Base-by-base conservation (phyloP, 2,113 vertebrate genomes). In the Fulica atra region DNA sequence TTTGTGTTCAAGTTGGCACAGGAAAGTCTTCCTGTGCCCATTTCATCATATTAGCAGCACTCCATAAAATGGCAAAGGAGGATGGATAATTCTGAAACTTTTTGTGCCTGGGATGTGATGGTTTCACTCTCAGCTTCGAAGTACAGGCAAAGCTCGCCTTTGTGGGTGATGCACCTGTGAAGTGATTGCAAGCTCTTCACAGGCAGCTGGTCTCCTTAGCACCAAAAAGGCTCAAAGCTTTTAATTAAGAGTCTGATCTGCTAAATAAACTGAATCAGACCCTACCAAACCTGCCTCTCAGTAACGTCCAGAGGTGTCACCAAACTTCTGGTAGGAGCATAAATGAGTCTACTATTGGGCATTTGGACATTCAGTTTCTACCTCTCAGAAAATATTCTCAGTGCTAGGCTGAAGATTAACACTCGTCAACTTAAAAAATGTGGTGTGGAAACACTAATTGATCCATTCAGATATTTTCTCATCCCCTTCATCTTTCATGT, bases 1-100 rank as follows among this genome's bases (percentile, higher is more conserved):
- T 83, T 97, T 92, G 82, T 91, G 95, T 96, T 96, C 96, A 66
- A 96, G 82, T 79, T 94, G 91, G 97, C 92, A 96, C 54, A 54
- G 90, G 82, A 51, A 96, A 26, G 54, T 64, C 93, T 89, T 93
- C 93, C 83, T 12, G 0, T 82, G 74, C 95, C 97, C 86, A 12
- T 88, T 91, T 81, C 70, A 42, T 83, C 60, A 6, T 84, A 82
- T 81, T 93, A 93, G 79, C 53, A 84, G 72, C 66, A 23, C 73
- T 92, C 82, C 64, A n/a, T 56, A n/a, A 87, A 94, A 72, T 1
- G 44, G 63, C 61, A 92, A 81, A 78, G 26, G 29, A 79, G 60
- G 42, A 74, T 24, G 50, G 61, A 81, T 65, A 72, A 74, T 87
- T 91, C 76, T 86, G 26, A 89, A 91, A 64, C 28, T 57, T 53